Evolutionary conservation across 2,113 vertebrate species (phyloP), one percentile per base, ranked within the genome.

Genomic region (human (Homo sapiens)): DNA sequence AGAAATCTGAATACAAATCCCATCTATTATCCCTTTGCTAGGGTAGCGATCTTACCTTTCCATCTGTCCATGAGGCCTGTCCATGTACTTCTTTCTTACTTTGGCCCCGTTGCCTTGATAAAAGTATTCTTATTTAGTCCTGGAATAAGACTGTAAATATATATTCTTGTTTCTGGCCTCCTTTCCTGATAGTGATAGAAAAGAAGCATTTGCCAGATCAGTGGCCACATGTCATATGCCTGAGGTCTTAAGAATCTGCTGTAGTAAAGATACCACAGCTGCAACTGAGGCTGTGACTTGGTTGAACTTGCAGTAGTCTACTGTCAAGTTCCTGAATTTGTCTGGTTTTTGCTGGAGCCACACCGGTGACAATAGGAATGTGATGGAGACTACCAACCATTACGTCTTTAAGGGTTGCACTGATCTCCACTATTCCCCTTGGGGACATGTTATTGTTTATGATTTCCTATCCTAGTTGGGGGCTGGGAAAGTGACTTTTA

Each of bases 1-100:
- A 96, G 80, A 95, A 93, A 94, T 76, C 40, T 90, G 55, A 48
- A 90, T 35, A 66, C 10, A 66, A 93, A 27, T 93, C 61, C 30
- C 25, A 64, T 70, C 17, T 76, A 48, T 50, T 75, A n/a, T 59
- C 30, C 8, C 13, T 93, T 86, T 84, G 22, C 40, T 91, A 88
- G 3, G 16, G 17, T 78, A 66, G 27, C 8, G 8, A 73, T 72
- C 57, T 75, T 48, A 27, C 48, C 57, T 76, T 87, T 84, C 30
- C 64, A n/a, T 73, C 25, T 91, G 52, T 52, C 45, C 13, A 6
- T 48, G 16, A 68, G 38, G 35, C 70, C 52, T 87, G 43, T 64
- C 12, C 8, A 22, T 7, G 11, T 8, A 23, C 76, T 55, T 64
- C 17, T 57, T 89, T 66, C 64, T 79, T 97, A 73, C 23, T 89